Evolutionary conservation across 2,888 invertebrate genomes (phyloP), one percentile per base, ranked within the genome.

Genomic region (Spisula solida): DNA sequence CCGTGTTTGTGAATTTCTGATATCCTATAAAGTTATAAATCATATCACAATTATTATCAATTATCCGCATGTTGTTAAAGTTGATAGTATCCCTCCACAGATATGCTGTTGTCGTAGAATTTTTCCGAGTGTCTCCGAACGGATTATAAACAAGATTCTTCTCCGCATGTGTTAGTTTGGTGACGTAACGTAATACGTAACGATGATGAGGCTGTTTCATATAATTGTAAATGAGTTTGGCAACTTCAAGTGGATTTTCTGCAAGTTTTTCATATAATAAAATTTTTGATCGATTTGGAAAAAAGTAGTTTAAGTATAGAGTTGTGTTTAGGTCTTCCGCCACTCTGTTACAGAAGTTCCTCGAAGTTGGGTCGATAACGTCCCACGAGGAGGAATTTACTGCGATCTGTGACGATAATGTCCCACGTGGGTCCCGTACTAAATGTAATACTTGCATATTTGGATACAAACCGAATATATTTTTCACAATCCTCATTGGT

Each of bases 401-500:
- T 34, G 85, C 89, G 2, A 88, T 86, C 81, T 92, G 92, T 20
- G 90, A 90, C 10, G 85, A 70, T 4, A 92, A 51, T 8, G 88
- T 75, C 14, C 90, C 92, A 2, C 92, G 70, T 18, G 92, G 92
- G 70, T 92, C 92, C 5, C 92, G 86, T 1, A 92, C 56, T 41
- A 92, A 82, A 87, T 91, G 92, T 16, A 92, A 31, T n/a, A 89
- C 70, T 86, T 92, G 90, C 55, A 92, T 25, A 29, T 89, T 87
- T 1, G 92, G 90, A 79, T 89, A 92, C 5, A 83, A 8, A 41
- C 55, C 70, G 41, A 87, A 88, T 5, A 91, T 85, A 8, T 48
- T 78, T 70, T 88, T 79, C 2, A 92, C 75, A 1, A 92, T 25
- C 5, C 81, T 41, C 89, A 91, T 90, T 25, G 90, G 90, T 29